These are phyloP conservation scores for Saimiri boliviensis DNA, from an alignment of 2,113 vertebrate genomes.

Conservation along the genomic window DNA sequence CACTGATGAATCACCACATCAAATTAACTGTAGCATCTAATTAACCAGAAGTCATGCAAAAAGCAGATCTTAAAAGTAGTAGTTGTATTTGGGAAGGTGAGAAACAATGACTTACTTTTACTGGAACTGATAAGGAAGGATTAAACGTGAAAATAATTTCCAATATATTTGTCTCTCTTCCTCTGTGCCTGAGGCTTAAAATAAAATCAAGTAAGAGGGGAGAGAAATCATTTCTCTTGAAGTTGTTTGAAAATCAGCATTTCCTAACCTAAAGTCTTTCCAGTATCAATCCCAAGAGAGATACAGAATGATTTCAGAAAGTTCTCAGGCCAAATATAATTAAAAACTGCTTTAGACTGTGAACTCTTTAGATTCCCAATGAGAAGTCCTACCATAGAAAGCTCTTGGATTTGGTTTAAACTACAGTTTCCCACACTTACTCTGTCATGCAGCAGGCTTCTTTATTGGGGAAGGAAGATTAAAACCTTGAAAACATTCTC, in stretches of 20 bases:
- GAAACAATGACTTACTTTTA: background rate
- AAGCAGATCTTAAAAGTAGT: background rate
- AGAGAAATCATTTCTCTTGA: background rate
- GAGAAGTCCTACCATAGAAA: background rate
- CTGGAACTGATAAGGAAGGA: background rate
- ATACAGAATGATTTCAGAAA: background rate
- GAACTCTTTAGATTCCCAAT: background rate
- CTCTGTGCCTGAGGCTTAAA: constrained; percentile 6
- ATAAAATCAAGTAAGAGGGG: background rate
- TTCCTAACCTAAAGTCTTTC: constrained; percentile 25
- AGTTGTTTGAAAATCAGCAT: background rate
- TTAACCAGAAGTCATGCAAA: background rate
- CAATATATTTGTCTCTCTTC: background rate
- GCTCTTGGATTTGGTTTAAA: background rate
- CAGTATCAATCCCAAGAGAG: background rate
- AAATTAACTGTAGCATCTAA: constrained; percentile 4
- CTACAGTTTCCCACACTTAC: background rate
- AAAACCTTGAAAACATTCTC: background rate
- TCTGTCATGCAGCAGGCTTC: background rate
- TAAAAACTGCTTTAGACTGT: background rate
- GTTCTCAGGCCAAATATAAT: background rate
- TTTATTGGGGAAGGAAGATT: background rate
- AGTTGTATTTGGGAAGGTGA: background rate
- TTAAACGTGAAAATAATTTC: background rate
- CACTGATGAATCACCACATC: background rate